Conservation (phyloP, 2,113 vertebrate genomes). For the Cyanistes caeruleus region DNA sequence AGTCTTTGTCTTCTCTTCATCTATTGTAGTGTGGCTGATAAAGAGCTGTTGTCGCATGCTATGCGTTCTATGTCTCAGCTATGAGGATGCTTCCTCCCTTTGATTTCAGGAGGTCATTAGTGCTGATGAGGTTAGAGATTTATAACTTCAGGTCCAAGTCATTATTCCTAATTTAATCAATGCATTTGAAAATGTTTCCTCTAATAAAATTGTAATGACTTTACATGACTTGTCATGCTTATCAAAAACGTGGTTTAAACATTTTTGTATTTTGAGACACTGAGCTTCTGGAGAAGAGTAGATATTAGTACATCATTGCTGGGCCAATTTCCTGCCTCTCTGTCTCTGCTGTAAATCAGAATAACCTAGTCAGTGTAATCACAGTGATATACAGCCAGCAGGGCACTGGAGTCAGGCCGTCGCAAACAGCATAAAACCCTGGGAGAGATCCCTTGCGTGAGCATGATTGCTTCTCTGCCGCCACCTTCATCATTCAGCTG, state of each 20-base stretch:
- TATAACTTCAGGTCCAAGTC: constrained; percentile 25
- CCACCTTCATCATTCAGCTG: not conserved
- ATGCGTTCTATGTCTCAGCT: not conserved
- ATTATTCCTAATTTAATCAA: constrained; percentile 54
- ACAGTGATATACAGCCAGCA: not conserved
- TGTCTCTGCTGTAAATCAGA: not conserved
- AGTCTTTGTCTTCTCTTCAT: not conserved
- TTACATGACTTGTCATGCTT: constrained; percentile 34
- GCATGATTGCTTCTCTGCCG: not conserved
- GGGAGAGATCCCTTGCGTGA: not conserved
- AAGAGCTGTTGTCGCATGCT: not conserved
- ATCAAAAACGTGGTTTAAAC: constrained; percentile 43
- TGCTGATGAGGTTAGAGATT: constrained; percentile 50
- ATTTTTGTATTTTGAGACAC: constrained; percentile 22
- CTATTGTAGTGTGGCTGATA: not conserved
- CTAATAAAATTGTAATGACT: constrained; percentile 45
- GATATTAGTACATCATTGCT: not conserved
- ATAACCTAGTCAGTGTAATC: not conserved
- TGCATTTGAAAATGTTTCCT: constrained; percentile 50
- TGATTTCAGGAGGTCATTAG: constrained; percentile 52
- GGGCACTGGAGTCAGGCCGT: not conserved
- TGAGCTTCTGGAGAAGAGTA: not conserved
- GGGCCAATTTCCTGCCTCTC: constrained; percentile 27
- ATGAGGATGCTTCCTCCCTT: constrained; percentile 11
- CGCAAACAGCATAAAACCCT: not conserved